Base-by-base conservation (phyloP, 2,113 vertebrate species). In the Bubo blakistoni region DNA sequence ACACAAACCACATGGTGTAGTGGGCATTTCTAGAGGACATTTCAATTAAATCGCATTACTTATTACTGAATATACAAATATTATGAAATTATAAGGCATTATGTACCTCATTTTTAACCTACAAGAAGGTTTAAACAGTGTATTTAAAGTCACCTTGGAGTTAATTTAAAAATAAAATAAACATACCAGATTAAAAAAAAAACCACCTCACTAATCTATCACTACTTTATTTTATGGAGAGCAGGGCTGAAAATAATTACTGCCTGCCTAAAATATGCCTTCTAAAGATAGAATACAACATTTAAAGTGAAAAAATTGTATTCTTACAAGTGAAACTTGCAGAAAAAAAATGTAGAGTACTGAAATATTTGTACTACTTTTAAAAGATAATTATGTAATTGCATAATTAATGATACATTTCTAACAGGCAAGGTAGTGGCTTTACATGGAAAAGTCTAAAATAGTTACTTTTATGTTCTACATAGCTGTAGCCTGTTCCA, bases 101-200 rank as follows among this genome's bases (percentile, higher is more conserved):
- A 78, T 13, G 34, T 57, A 61, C 9, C 10, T 78, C 29, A 86
- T 67, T 94, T 92, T 44, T 86, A 94, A 47, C 16, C 9, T 84
- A 46, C 24, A 78, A 52, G 54, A n/a, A 94, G 85, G 65, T 80
- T 95, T 88, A 73, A 83, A 83, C 6, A 84, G 15, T 29, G 4
- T 74, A 46, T 84, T 88, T 86, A 63, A 65, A 92, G 58, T 24
- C n/a, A 59, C 52, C 77, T 86, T 84, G 65, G 7, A 66, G 34
- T 96, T 94, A 94, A 94, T 84, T 47, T 76, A 89, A 76, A 85
- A 94, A 80, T 62, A 51, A 46, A 89, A 91, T 59, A 96, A 90
- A 91, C 16, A 19, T 29, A 92, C 17, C 21, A 59, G 62, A 84
- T 94, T 89, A 29, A 40, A 89, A 78, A 86, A 69, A 29, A 59